Evolutionary conservation across 1,140 invertebrate species (phyloP).

Genomic region (Neotoxoptera formosana): DNA sequence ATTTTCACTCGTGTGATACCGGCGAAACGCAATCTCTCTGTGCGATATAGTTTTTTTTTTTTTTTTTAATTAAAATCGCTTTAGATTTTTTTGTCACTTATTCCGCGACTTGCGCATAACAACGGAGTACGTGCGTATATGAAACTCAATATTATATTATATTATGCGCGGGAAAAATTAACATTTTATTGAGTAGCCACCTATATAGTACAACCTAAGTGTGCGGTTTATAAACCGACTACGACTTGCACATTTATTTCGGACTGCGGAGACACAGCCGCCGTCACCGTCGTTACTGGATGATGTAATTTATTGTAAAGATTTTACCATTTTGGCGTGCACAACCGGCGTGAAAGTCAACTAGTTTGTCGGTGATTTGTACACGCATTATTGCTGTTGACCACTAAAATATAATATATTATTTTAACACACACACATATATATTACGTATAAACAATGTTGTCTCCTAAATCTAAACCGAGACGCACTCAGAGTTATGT

Average conservation of each 20-base stretch:
- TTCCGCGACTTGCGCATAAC: background rate
- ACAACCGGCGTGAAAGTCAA: background rate
- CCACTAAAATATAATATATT: background rate
- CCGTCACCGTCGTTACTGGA: background rate
- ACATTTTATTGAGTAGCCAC: background rate
- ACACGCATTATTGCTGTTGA: background rate
- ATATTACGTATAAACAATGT: background rate
- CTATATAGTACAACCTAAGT: background rate
- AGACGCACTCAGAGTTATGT: background rate
- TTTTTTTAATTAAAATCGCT: background rate
- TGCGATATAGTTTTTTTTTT: background rate
- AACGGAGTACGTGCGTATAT: background rate
- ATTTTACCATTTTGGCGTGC: background rate
- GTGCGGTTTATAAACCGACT: background rate
- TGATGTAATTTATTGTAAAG: slow-evolving; percentile 32
- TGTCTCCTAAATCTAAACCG: background rate
- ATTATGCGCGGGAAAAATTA: background rate
- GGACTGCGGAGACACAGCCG: background rate
- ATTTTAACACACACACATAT: background rate
- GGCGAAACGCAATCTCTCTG: background rate
- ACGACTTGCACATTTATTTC: background rate
- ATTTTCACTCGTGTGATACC: background rate
- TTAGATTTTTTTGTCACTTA: background rate
- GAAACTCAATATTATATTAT: background rate
- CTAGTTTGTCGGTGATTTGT: background rate